Base-by-base conservation (phyloP, 35 echinoderm and acorn worm species). In the Strongylocentrotus purpuratus region DNA sequence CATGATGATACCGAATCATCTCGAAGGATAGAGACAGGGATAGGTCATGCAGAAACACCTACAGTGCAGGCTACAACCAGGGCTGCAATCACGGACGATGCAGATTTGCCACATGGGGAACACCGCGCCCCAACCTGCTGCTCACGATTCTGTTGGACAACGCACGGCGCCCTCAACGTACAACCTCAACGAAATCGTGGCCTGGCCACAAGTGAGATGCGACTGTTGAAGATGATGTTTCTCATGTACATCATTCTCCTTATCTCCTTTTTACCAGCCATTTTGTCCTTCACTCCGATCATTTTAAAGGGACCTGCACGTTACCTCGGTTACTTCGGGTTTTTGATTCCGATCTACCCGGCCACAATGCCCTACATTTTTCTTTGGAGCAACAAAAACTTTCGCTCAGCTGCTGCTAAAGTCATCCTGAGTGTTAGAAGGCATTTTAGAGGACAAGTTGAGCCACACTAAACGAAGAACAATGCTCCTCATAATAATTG, bases 321-420 rank as follows among this genome's bases (percentile, higher is more conserved):
- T 33, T 18, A 15, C 87, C 46, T 93, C 13, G 22, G 46, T 55
- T 28, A 18, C 13, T 93, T 93, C 48, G 91, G 91, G 4, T 55
- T 46, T 32, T 93, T 93, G 3, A 50, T 58, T 33, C 48, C 91
- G 0, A 22, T 93, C 45, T 93, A 93, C 28, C 48, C 91, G 31
- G 45, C 91, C 17, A 3, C 91, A 32, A 55, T 93, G 48, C 91
- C 91, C 10, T 93, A 58, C 48, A 58, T 93, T 31, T 58, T 93
- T 58, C 46, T 93, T 7, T 93, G 46, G 45, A 93, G 91, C 31
- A 93, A 93, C 91, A 93, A 58, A 32, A 55, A 93, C 11, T 93
- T 93, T 33, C 10, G 48, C 20, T 33, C 91, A 9, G 91, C 46
- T 14, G 91, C 91, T 46, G 32, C 2, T 14, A 93, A 89, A 41